Evolutionary conservation across 2,113 vertebrate genomes (phyloP), one percentile per base, ranked within the genome.

Genomic region (Sylvilagus bachmani): DNA sequence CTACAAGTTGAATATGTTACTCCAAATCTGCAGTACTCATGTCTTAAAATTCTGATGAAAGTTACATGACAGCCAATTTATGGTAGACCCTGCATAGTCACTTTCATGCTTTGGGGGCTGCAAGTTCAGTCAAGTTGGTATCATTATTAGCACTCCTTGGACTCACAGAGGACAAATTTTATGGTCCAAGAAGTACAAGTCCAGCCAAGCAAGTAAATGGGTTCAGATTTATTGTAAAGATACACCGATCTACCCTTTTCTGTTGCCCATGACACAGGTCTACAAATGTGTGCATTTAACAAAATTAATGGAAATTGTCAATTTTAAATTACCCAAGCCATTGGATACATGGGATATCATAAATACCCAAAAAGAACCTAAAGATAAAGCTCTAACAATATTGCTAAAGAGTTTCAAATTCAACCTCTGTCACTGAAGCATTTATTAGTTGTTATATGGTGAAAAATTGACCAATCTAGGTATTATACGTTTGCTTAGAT

Each of bases 181-280:
- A 95, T 97, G 96, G 96, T 78, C 88, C 91, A 97, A 96, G 89
- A 90, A 96, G 92, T 95, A 86, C n/a, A 93, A 90, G 74, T 93
- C 88, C 81, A 95, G 78, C 38, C 92, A 92, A 90, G 92, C 89
- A 95, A 27, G 79, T 83, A 96, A 97, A 85, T 96, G 88, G 44
- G 70, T 90, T 95, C 78, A 97, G 94, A 97, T 96, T 97, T 97
- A 97, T 93, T 95, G 86, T 90, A 78, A 95, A 83, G 82, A 80
- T 86, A 29, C 22, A 78, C 55, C 78, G 22, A 55, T 88, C 77
- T 92, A 97, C 17, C 5, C 29, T 70, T 73, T 94, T 77, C 58
- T 85, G 67, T 90, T 84, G 14, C 55, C 64, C 67, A 85, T 71
- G 88, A 87, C 66, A 88, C 31, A 97, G 49, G 73, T 62, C 17